phyloP scores from a whole-genome alignment of 2,797 vertebrate genomes.

The Columba guinea region DNA sequence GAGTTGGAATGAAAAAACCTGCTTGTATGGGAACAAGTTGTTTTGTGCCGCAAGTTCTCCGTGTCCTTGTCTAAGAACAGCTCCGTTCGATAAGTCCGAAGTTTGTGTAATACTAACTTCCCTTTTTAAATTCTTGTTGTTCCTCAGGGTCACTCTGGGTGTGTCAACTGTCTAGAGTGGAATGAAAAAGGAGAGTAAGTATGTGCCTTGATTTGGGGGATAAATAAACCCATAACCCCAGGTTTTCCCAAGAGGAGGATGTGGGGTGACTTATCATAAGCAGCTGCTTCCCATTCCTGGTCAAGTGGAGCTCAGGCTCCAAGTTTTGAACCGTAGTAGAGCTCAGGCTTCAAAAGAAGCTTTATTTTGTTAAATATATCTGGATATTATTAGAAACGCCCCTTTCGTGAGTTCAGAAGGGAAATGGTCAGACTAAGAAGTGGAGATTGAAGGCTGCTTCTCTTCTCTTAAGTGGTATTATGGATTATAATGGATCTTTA shows the following conservation, averaged over 20 bases:
- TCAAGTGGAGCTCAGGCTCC: background rate
- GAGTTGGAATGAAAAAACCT: background rate
- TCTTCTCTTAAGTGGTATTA: conserved; percentile 52
- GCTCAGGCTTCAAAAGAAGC: background rate
- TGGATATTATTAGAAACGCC: conserved; percentile 25
- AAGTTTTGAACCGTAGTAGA: background rate
- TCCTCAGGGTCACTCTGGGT: conserved; percentile 94
- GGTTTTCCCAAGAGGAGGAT: background rate
- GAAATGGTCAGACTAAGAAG: conserved; percentile 34
- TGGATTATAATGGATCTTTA: conserved; percentile 46
- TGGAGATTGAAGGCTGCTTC: conserved; percentile 31
- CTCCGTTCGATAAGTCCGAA: conserved; percentile 7
- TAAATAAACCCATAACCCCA: background rate
- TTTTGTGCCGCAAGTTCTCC: background rate
- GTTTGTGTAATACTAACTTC: conserved; percentile 43
- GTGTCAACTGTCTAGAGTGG: conserved; percentile 99
- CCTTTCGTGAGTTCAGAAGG: conserved; percentile 27
- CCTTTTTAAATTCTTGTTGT: background rate
- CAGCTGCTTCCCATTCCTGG: background rate
- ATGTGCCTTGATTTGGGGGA: background rate
- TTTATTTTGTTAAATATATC: conserved; percentile 43
- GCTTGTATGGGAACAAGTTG: background rate
- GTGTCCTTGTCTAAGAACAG: conserved; percentile 16
- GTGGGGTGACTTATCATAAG: background rate
- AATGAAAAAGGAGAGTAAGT: conserved; percentile 99